Percentiles rank a stretch among this genome's conserved stretches.
phyloP scores from a whole-genome alignment of 2,888 invertebrate species.

The Drosophila prolongata region DNA sequence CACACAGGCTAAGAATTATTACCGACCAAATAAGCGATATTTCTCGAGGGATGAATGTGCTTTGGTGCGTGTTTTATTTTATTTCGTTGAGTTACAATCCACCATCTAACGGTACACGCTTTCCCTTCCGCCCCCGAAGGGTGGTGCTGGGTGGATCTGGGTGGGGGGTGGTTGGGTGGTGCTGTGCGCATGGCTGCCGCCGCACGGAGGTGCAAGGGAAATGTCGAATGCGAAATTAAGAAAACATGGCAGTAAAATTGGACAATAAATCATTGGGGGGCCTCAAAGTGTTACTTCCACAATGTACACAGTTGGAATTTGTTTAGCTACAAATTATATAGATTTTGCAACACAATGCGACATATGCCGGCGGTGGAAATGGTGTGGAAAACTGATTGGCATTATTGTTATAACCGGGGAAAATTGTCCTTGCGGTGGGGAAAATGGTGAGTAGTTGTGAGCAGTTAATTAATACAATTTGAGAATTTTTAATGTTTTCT shows the following conservation, averaged over 20 bases:
- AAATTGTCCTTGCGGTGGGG: neutral
- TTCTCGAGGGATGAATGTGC: conserved; percentile 84
- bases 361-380: conserved; percentile 40
- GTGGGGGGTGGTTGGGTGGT: conserved; percentile 35
- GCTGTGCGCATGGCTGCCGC: conserved; percentile 67
- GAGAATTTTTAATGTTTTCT: neutral
- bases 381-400: conserved; percentile 37
- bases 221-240: conserved; percentile 83
- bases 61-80: conserved; percentile 84
- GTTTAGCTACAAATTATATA: conserved; percentile 73
- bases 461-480: conserved; percentile 10
- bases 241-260: conserved; percentile 82
- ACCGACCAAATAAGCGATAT: conserved; percentile 83
- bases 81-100: conserved; percentile 82
- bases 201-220: conserved; percentile 68
- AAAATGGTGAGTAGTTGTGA: too few species aligned
- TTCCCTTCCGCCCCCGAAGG: conserved; percentile 42
- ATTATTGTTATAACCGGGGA: conserved; percentile 24
- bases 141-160: conserved; percentile 41
- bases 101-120: conserved; percentile 67
- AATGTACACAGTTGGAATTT: conserved; percentile 63
- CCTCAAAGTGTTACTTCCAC: conserved; percentile 77
- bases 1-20: conserved; percentile 80
- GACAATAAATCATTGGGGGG: conserved; percentile 77
- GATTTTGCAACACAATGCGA: conserved; percentile 58